phyloP scores from a whole-genome alignment of 2,113 vertebrate genomes.

The Engystomops pustulosus region DNA sequence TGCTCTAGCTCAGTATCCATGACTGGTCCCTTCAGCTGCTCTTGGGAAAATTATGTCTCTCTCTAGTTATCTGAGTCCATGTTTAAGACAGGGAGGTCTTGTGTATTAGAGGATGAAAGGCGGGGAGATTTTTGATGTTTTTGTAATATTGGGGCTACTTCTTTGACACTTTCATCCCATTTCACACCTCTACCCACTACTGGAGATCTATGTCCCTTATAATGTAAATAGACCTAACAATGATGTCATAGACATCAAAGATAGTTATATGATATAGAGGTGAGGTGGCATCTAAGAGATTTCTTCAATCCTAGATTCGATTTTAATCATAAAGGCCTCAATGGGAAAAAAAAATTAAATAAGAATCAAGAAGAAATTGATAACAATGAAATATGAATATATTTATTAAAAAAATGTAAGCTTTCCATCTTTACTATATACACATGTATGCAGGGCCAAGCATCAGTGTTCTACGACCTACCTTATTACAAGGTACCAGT shows the following conservation, averaged over 20 bases:
- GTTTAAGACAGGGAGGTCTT: background rate
- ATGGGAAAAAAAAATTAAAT: too few species aligned
- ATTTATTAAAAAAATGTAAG: too few species aligned
- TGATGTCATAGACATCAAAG: background rate
- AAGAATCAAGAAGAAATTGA: too few species aligned
- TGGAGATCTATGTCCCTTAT: background rate
- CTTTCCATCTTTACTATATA: too few species aligned
- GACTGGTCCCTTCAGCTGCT: background rate
- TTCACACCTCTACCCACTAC: background rate
- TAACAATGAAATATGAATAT: too few species aligned
- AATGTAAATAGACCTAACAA: background rate
- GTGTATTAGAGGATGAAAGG: background rate
- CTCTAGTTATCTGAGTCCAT: background rate
- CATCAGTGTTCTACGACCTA: too few species aligned
- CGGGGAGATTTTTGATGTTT: background rate
- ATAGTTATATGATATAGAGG: background rate
- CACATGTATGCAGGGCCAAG: too few species aligned
- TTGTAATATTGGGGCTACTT: background rate
- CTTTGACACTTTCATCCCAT: background rate
- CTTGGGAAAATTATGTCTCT: background rate
- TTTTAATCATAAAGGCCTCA: too few species aligned
- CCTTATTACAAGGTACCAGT: too few species aligned
- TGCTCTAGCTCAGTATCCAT: constrained; percentile 32
- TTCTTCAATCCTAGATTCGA: too few species aligned
- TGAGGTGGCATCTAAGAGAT: too few species aligned